phyloP scores from a whole-genome alignment of 2,888 invertebrate genomes.

The Eledona agricola region DNA sequence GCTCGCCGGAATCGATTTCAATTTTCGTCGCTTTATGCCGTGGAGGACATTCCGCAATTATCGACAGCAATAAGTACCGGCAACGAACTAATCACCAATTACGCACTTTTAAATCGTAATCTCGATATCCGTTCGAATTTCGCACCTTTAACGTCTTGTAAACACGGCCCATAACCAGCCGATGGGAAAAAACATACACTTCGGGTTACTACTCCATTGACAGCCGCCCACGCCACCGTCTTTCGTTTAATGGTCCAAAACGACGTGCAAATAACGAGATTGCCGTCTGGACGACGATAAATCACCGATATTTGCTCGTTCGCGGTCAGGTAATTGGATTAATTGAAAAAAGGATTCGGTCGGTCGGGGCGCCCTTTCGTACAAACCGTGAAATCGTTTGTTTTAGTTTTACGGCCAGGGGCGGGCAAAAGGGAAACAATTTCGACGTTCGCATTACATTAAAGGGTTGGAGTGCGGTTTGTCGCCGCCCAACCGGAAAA shows the following conservation, averaged over 20 bases:
- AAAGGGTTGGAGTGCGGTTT: no score
- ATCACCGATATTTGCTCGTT: constrained; percentile 9
- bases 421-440: neutral
- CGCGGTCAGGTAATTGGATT: constrained; percentile 7
- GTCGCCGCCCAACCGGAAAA: no score
- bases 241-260: constrained; percentile 11
- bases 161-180: constrained; percentile 9
- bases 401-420: neutral
- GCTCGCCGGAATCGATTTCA: constrained; percentile 11
- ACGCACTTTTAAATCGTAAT: constrained; percentile 11
- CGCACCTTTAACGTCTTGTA: constrained; percentile 10
- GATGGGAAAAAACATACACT: constrained; percentile 17
- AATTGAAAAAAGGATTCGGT: constrained; percentile 17
- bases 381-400: neutral
- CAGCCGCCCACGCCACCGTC: constrained; percentile 14
- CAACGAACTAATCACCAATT: constrained; percentile 13
- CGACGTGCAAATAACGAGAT: constrained; percentile 13
- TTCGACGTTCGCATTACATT: no score
- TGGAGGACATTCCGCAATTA: constrained; percentile 9
- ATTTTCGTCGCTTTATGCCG: constrained; percentile 8
- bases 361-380: no score
- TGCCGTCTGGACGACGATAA: constrained; percentile 9
- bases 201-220: constrained; percentile 5
- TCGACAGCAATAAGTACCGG: constrained; percentile 13
- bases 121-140: constrained; percentile 15